These are phyloP conservation scores for Morone chrysops DNA, from an alignment of 2,113 vertebrate genomes.

Conservation along the genomic window DNA sequence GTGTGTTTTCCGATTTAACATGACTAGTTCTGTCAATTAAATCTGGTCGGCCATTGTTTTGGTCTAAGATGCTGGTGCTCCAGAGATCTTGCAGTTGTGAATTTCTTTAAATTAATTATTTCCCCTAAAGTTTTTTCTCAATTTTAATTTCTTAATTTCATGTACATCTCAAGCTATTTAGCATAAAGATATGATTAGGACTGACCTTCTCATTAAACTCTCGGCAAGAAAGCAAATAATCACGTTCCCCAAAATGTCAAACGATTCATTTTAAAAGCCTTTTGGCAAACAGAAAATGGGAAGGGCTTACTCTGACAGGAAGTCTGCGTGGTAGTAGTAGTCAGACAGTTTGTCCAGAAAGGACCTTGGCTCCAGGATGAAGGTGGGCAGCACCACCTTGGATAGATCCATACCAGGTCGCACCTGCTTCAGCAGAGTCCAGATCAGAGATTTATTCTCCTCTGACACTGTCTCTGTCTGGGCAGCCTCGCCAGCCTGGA, in stretches of 20 bases:
- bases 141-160: background rate
- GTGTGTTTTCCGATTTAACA: too few species aligned
- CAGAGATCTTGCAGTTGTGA: too few species aligned
- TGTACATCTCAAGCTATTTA: background rate
- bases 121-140: background rate
- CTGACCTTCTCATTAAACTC: background rate
- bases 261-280: background rate
- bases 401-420: slow-evolving; percentile 98
- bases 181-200: background rate
- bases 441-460: slow-evolving; percentile 98
- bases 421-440: slow-evolving; percentile 98
- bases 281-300: background rate
- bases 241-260: background rate
- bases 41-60: too few species aligned
- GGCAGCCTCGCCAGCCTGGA: slow-evolving; percentile 94
- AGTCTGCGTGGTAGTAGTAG: slow-evolving; percentile 99
- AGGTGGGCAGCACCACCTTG: slow-evolving; percentile 97
- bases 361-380: slow-evolving; percentile 97
- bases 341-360: slow-evolving; percentile 99
- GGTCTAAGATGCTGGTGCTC: too few species aligned
- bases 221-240: background rate
- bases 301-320: slow-evolving; percentile 93
- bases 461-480: slow-evolving; percentile 99
- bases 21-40: too few species aligned
- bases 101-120: too few species aligned